Evolutionary conservation across 1,140 invertebrate species (phyloP).

Genomic region (Drosophila novamexicana): DNA sequence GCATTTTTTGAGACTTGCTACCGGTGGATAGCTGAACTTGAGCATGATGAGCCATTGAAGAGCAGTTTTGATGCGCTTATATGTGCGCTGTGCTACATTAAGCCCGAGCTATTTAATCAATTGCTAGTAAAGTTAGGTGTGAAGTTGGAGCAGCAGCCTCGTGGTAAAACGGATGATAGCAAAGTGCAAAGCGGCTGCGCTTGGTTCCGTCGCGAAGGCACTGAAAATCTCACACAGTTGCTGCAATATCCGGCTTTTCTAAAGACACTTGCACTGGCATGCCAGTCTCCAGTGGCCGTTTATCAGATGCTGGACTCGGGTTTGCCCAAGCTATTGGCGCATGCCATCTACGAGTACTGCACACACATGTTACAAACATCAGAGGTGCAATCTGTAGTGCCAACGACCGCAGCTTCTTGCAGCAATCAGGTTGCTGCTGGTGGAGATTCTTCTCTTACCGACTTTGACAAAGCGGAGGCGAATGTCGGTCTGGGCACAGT

Average conservation of each 20-base stretch:
- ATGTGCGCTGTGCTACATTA: slow-evolving; percentile 93
- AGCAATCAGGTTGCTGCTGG: slow-evolving; percentile 32
- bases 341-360: slow-evolving; percentile 87
- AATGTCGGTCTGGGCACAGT: slow-evolving; percentile 12
- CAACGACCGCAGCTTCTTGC: slow-evolving; percentile 12
- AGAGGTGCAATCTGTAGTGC: slow-evolving; percentile 15
- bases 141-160: slow-evolving; percentile 80
- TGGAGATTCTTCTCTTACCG: slow-evolving; percentile 78
- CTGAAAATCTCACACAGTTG: slow-evolving; percentile 85
- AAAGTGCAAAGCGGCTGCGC: slow-evolving; percentile 87
- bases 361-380: slow-evolving; percentile 52
- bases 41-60: slow-evolving; percentile 89
- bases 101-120: slow-evolving; percentile 90
- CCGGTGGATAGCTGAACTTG: slow-evolving; percentile 89
- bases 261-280: slow-evolving; percentile 89
- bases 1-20: slow-evolving; percentile 90
- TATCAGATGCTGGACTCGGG: slow-evolving; percentile 91
- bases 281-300: slow-evolving; percentile 90
- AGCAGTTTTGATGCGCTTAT: slow-evolving; percentile 89
- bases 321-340: slow-evolving; percentile 88
- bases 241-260: slow-evolving; percentile 88
- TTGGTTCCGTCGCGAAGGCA: slow-evolving; percentile 85
- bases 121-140: slow-evolving; percentile 91
- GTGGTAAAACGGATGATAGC: slow-evolving; percentile 89
- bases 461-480: slow-evolving; percentile 85